These are phyloP conservation scores for Oscheius sp. DNA, from an alignment of 1,140 invertebrate species.

Conservation along the genomic window DNA sequence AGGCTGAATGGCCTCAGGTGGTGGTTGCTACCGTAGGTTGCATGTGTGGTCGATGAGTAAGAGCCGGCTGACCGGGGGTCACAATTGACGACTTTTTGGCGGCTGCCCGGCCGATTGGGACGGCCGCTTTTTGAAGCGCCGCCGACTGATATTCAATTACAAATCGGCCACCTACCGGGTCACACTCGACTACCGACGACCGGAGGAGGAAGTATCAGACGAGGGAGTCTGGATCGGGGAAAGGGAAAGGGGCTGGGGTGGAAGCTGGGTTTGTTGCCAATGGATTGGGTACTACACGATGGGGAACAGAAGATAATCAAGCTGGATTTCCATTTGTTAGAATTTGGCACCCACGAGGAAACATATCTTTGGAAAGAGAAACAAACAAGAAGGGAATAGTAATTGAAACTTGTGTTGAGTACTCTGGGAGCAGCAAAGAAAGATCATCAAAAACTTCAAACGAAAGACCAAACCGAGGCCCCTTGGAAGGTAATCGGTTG, in stretches of 20 bases:
- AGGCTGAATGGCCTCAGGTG: no score
- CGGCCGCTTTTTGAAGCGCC: background rate
- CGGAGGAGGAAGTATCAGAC: background rate
- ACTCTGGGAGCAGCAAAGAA: background rate
- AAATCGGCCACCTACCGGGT: slow-evolving; percentile 10
- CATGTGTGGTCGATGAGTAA: no score
- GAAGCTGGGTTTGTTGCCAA: no score
- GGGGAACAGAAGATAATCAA: no score
- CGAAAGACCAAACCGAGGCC: background rate
- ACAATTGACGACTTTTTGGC: background rate
- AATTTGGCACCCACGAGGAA: no score
- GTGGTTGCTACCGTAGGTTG: no score
- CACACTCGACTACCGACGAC: background rate
- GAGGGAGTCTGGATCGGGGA: no score
- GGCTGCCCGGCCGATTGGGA: background rate
- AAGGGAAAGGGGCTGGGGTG: no score
- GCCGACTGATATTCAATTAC: slow-evolving; percentile 11
- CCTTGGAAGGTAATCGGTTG: background rate
- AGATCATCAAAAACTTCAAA: background rate
- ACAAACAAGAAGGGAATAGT: no score
- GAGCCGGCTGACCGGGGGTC: background rate
- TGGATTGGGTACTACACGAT: no score
- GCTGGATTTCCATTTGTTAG: no score
- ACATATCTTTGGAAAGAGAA: no score
- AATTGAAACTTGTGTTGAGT: background rate